Evolutionary conservation across 2,113 vertebrate genomes (phyloP).

Genomic region (Cheilinus undulatus): DNA sequence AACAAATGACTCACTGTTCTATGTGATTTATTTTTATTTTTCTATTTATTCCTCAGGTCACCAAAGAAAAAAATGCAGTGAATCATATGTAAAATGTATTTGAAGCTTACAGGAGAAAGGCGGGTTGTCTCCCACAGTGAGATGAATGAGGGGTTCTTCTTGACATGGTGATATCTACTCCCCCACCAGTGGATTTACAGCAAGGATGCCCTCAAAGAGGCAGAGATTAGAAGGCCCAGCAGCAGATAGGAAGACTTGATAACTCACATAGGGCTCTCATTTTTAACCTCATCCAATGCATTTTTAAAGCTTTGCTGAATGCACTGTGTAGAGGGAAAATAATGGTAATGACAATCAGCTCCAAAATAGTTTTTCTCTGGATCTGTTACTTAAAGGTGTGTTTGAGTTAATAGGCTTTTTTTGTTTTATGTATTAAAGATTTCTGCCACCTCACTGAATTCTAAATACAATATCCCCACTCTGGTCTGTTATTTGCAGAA

Average conservation of each 20-base stretch:
- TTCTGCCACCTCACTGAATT: too few relatives aligned
- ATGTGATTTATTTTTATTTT: background rate
- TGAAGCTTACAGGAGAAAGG: slow-evolving; percentile 46
- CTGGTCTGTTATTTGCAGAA: too few relatives aligned
- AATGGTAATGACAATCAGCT: too few relatives aligned
- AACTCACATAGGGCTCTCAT: slow-evolving; percentile 29
- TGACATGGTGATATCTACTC: slow-evolving; percentile 61
- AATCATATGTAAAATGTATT: slow-evolving; percentile 20
- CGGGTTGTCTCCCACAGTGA: slow-evolving; percentile 45
- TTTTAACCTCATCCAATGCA: slow-evolving; percentile 26
- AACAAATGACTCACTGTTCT: background rate
- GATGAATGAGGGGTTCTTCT: slow-evolving; percentile 66
- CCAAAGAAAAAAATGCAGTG: slow-evolving; percentile 32
- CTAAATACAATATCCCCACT: too few relatives aligned
- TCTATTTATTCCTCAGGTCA: slow-evolving; percentile 1
- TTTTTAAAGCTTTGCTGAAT: slow-evolving; percentile 13
- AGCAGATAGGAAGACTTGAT: slow-evolving; percentile 45
- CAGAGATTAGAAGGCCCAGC: slow-evolving; percentile 49
- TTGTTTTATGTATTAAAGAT: too few relatives aligned
- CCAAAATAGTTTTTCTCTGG: too few relatives aligned
- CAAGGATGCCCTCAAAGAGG: slow-evolving; percentile 38
- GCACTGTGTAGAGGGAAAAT: too few relatives aligned
- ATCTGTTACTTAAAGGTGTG: too few relatives aligned
- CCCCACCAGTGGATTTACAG: slow-evolving; percentile 57
- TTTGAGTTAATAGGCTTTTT: too few relatives aligned